Conservation (phyloP, 2,113 vertebrate genomes). For the Oncorhynchus mykiss region DNA sequence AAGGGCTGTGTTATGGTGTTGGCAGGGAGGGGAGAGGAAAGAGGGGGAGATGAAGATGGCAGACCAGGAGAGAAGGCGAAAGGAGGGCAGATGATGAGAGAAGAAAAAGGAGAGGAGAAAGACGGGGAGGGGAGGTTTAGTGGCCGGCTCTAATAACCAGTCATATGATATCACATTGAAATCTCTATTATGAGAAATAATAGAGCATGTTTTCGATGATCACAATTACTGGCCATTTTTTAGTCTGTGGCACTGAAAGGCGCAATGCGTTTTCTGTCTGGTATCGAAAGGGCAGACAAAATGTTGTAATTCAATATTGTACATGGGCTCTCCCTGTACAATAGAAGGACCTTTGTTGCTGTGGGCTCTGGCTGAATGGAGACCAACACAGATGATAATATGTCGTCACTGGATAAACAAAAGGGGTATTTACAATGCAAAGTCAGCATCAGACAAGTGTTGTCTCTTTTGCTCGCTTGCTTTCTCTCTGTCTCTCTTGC, state of each 20-base stretch:
- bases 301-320: conserved; percentile 56
- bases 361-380: conserved; percentile 20
- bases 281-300: conserved; percentile 40
- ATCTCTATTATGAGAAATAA: conserved; percentile 55
- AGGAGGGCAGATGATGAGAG: too few species aligned
- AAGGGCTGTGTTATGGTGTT: conserved; percentile 24
- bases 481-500: not conserved
- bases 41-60: too few species aligned
- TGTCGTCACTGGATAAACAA: conserved; percentile 29
- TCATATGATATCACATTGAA: conserved; percentile 54
- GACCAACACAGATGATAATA: not conserved
- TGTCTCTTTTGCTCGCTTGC: not conserved
- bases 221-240: conserved; percentile 47
- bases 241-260: conserved; percentile 42
- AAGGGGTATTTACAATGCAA: conserved; percentile 41
- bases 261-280: conserved; percentile 31
- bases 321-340: conserved; percentile 47
- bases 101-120: conserved; percentile 13
- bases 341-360: conserved; percentile 49
- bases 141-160: conserved; percentile 61
- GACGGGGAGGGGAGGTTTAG: conserved; percentile 28
- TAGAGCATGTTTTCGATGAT: conserved; percentile 50
- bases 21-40: conserved; percentile 7
- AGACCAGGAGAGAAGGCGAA: too few species aligned
- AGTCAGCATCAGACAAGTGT: not conserved